A percentile compares a stretch with the other conserved stretches of the same genome.
Conservation (phyloP, 2,797 vertebrate species). For the Hippocampus kuda region DNA sequence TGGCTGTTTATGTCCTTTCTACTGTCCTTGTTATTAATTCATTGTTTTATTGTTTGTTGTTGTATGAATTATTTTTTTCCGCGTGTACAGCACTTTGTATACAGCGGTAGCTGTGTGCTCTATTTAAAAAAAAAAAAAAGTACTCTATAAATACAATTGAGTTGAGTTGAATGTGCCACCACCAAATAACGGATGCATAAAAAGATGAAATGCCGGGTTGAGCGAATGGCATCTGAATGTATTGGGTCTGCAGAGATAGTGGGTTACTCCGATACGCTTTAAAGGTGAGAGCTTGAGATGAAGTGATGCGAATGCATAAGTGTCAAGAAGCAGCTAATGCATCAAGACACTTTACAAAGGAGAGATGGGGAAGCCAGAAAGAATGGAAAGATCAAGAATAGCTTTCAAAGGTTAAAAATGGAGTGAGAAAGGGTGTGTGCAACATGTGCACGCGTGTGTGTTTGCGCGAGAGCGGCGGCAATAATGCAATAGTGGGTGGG, state of each 20-base stretch:
- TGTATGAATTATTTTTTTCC: no score
- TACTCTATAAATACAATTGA: no score
- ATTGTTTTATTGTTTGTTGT: no score
- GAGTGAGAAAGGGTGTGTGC: constrained; percentile 19
- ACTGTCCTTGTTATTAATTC: no score
- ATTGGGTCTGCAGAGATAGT: constrained; percentile 30
- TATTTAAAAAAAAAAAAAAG: no score
- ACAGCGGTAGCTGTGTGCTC: no score
- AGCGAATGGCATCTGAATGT: constrained; percentile 31
- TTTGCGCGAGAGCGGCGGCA: neutral
- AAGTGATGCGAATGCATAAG: constrained; percentile 33
- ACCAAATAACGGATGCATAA: constrained; percentile 24
- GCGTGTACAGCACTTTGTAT: no score
- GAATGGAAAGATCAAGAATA: constrained; percentile 42
- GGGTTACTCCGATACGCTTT: constrained; percentile 41
- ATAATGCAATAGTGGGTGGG: neutral
- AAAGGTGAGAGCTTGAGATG: constrained; percentile 32
- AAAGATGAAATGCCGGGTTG: constrained; percentile 26
- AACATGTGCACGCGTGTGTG: neutral
- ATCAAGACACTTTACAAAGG: constrained; percentile 41
- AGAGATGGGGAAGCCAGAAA: constrained; percentile 30
- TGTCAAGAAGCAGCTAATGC: constrained; percentile 40
- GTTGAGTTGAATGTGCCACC: constrained; percentile 29
- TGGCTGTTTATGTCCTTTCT: no score
- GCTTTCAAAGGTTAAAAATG: constrained; percentile 47